Evolutionary conservation across 2,797 vertebrate species (phyloP).

Genomic region (Falco biarmicus): DNA sequence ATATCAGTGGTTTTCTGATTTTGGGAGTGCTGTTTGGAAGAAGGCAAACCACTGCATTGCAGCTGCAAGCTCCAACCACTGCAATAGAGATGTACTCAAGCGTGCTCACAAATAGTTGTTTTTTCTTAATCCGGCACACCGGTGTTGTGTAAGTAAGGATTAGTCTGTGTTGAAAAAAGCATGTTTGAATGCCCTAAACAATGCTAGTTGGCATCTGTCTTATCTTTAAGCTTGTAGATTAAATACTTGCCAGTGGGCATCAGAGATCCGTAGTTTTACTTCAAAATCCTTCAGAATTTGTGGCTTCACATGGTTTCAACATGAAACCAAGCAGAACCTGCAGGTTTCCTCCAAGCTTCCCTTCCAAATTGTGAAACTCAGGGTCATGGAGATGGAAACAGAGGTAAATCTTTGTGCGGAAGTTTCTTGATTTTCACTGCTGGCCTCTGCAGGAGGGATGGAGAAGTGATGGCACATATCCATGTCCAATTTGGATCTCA

Average conservation of each 20-base stretch:
- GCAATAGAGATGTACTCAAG: not conserved
- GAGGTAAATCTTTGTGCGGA: not conserved
- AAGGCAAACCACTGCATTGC: not conserved
- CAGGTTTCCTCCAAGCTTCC: not conserved
- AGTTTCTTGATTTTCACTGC: not conserved
- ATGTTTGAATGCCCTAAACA: not conserved
- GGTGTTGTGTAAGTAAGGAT: not conserved
- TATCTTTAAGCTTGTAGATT: not conserved
- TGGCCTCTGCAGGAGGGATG: not conserved
- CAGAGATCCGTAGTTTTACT: not conserved
- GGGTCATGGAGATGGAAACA: not conserved
- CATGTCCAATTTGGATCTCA: not conserved
- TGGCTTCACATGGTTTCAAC: not conserved
- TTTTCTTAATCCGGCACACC: not conserved
- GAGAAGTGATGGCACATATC: not conserved
- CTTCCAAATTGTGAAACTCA: not conserved
- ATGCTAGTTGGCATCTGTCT: not conserved
- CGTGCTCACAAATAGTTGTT: not conserved
- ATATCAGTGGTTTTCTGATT: not conserved
- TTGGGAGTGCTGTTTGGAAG: not conserved
- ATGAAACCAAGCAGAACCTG: not conserved
- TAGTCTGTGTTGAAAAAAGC: not conserved
- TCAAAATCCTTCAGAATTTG: slow-evolving; percentile 2
- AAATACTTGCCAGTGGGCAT: not conserved
- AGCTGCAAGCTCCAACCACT: not conserved